These are phyloP conservation scores for Drosophila neutralis DNA, from an alignment of 2,888 invertebrate genomes.

Conservation along the genomic window DNA sequence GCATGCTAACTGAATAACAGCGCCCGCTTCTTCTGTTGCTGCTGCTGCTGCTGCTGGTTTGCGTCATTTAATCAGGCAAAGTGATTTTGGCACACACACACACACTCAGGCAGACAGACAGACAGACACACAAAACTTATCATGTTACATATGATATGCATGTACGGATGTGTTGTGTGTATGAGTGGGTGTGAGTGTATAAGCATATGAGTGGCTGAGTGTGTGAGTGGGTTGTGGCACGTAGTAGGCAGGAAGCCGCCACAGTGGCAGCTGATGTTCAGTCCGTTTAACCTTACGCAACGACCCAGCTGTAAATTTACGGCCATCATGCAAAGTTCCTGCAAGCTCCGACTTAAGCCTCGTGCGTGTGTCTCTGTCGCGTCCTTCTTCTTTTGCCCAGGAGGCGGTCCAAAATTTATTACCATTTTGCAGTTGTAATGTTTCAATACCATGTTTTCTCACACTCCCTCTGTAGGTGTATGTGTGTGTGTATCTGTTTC, in stretches of 20 bases:
- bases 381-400: conserved; percentile 29
- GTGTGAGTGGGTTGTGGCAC: conserved; percentile 18
- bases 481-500: conserved; percentile 23
- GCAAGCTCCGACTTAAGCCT: conserved; percentile 28
- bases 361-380: conserved; percentile 48
- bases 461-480: background rate
- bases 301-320: conserved; percentile 71
- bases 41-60: conserved; percentile 38
- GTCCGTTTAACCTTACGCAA: conserved; percentile 75
- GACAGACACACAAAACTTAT: conserved; percentile 59
- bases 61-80: conserved; percentile 80
- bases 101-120: background rate
- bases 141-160: conserved; percentile 45
- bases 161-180: conserved; percentile 24
- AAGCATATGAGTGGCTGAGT: conserved; percentile 3
- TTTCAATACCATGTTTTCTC: conserved; percentile 69
- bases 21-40: background rate
- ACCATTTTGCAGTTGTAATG: conserved; percentile 80
- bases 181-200: conserved; percentile 9
- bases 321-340: conserved; percentile 74
- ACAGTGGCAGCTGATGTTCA: conserved; percentile 68
- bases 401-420: conserved; percentile 72
- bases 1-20: conserved; percentile 51
- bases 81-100: conserved; percentile 66
- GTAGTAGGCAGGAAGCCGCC: conserved; percentile 67